Evolutionary conservation across 2,888 invertebrate genomes (phyloP).

Genomic region (Dasypogon diadema): DNA sequence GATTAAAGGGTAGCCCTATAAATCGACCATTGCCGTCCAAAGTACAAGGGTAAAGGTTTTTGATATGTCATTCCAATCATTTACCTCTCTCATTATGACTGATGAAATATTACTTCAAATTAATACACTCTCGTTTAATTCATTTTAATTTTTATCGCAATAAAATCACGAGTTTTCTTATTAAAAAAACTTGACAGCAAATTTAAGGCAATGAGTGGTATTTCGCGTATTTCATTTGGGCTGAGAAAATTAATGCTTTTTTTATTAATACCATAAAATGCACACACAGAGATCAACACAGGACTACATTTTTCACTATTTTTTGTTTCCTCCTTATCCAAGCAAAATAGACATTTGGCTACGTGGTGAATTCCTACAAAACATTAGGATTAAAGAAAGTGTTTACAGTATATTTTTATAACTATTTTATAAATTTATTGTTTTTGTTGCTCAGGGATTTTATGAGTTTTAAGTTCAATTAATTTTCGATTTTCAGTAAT

Average conservation of each 20-base stretch:
- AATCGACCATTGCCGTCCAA: slow-evolving; percentile 69
- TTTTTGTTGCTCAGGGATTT: slow-evolving; percentile 40
- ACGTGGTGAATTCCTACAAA: slow-evolving; percentile 54
- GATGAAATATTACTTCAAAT: not conserved
- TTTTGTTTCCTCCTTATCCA: slow-evolving; percentile 52
- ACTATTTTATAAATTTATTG: not conserved
- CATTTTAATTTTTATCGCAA: slow-evolving; percentile 5
- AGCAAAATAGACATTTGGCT: slow-evolving; percentile 56
- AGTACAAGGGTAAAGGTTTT: slow-evolving; percentile 68
- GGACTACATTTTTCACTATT: no score
- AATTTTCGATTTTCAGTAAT: no score
- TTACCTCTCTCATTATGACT: not conserved
- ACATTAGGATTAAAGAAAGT: not conserved
- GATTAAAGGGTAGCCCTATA: slow-evolving; percentile 63
- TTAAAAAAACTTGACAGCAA: slow-evolving; percentile 1
- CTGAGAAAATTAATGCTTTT: slow-evolving; percentile 35
- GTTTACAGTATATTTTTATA: not conserved
- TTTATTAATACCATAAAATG: not conserved
- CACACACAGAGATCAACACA: slow-evolving; percentile 18
- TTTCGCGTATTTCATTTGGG: slow-evolving; percentile 1
- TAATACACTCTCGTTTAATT: not conserved
- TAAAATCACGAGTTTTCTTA: slow-evolving; percentile 7
- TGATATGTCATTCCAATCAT: slow-evolving; percentile 18
- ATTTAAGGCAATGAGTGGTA: slow-evolving; percentile 13
- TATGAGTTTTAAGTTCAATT: not conserved